Evolutionary conservation across 2,888 invertebrate species (phyloP), one percentile per base, ranked within the genome.

Genomic region (Eretmocerus hayati): DNA sequence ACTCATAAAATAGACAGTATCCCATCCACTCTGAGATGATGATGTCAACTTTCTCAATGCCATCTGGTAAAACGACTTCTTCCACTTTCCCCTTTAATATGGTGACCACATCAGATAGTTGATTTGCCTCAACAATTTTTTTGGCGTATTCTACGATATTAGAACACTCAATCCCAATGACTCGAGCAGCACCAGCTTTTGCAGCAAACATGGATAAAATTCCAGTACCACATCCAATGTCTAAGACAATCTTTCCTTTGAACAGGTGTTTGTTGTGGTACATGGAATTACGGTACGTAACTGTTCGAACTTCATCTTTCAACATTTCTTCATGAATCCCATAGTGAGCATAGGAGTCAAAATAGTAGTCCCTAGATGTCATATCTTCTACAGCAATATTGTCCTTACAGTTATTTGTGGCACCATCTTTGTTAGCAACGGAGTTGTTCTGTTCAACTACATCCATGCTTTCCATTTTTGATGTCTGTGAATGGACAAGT

Each of bases 251-350:
- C 78, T 87, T 88, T 53, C 85, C 87, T 63, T 90, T 89, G 74
- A 99, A 97, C 53, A 99, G 79, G 75, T 99, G 99, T 75, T 91
- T 94, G 75, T 99, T 99, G 77, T 99, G 95, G 69, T 94, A 94
- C 90, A 99, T 97, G 11, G 99, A 94, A 71, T 97, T 97, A 46
- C 96, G 85, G 73, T 99, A 99, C 1, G 97, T 97, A 54, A 94
- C 79, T 15, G 99, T 99, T 46, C 99, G 82, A 22, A 99, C 95
- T 80, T 99, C 97, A 73, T 99, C 99, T 74, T 99, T 99, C 54
- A 99, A 76, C 99, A 99, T 99, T 75, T 99, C 99, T 77, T 99
- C 99, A 70, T 99, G 99, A 63, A 99, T 99, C 38, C 97, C 99
- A 73, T 99, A 99, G 76, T 99, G 99, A 42, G 99, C 99, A 71